Conservation (phyloP, 2,888 invertebrate genomes). For the Erpobdella octoculata region DNA sequence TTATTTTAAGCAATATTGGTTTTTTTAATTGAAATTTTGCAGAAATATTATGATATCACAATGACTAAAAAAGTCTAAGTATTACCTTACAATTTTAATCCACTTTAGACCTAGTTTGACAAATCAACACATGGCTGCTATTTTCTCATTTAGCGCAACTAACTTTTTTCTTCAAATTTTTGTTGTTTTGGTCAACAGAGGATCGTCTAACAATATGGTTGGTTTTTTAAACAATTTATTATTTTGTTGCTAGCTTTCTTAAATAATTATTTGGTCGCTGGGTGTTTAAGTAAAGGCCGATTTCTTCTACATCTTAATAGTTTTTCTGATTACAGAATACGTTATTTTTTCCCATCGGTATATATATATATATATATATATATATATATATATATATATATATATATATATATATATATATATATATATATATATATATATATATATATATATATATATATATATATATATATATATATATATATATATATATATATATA, state of each 20-base stretch:
- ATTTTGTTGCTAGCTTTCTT: too few relatives aligned
- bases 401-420: constrained; percentile 1
- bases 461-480: constrained; percentile 11
- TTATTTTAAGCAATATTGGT: too few relatives aligned
- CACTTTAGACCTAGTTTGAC: neutral
- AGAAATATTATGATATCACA: neutral
- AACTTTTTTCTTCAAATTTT: neutral
- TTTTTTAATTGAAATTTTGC: neutral
- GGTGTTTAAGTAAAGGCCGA: too few relatives aligned
- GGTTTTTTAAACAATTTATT: neutral
- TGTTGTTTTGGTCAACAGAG: neutral
- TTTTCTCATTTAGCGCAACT: neutral
- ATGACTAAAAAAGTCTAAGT: neutral
- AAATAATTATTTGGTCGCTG: too few relatives aligned
- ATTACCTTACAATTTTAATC: neutral
- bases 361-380: neutral
- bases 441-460: constrained; percentile 10
- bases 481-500: constrained; percentile 10
- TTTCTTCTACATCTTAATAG: too few relatives aligned
- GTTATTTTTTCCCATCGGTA: neutral
- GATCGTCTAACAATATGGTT: neutral
- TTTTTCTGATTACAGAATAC: too few relatives aligned
- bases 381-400: neutral
- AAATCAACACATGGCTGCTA: neutral
- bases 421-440: constrained; percentile 8